A percentile compares a stretch with the other conserved stretches of the same genome.
Conservation (phyloP, 2,888 invertebrate genomes). For the Callinectes sapidus region DNA sequence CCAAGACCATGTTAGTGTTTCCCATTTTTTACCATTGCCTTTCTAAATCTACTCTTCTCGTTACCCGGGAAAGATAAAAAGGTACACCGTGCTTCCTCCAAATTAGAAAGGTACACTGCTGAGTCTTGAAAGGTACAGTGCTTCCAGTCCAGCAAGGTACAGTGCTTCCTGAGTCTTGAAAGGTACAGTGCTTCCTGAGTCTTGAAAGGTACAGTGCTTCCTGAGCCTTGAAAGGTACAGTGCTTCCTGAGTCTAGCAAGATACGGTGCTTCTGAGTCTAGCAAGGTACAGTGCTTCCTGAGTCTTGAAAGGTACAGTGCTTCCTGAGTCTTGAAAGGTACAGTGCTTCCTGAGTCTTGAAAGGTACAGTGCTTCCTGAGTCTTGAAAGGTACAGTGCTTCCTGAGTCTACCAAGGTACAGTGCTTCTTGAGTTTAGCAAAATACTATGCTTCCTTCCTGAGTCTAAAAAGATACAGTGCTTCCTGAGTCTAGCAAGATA, state of each 20-base stretch:
- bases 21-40: too few species aligned
- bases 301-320: neutral
- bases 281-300: neutral
- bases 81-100: neutral
- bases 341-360: neutral
- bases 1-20: too few species aligned
- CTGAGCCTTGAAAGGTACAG: too few species aligned
- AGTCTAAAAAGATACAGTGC: too few species aligned
- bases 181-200: too few species aligned
- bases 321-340: neutral
- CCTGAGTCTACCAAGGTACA: too few species aligned
- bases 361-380: neutral
- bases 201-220: too few species aligned
- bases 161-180: neutral
- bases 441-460: too few species aligned
- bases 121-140: neutral
- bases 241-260: neutral
- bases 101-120: neutral
- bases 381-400: neutral
- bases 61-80: neutral
- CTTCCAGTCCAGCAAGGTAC: neutral
- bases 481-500: neutral
- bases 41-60: neutral
- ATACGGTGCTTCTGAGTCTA: neutral
- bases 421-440: neutral